Evolutionary conservation across 1,140 invertebrate species (phyloP).

Genomic region (Drosophila subpulchrella): DNA sequence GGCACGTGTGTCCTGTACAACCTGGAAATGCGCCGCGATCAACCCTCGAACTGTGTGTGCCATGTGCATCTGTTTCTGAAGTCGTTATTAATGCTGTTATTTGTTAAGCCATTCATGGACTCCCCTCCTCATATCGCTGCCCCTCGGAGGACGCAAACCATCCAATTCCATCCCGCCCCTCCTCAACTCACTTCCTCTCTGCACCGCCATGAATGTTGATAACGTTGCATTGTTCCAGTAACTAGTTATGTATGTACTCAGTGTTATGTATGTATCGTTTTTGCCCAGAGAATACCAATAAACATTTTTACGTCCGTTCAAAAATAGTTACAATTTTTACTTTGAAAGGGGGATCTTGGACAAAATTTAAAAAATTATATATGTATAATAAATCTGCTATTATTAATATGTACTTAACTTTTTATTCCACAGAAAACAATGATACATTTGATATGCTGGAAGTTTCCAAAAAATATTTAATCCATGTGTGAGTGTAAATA

Average conservation of each 20-base stretch:
- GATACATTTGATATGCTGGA: too few relatives aligned
- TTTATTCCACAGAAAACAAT: too few relatives aligned
- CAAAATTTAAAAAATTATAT: not conserved
- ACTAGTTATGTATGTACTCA: constrained; percentile 65
- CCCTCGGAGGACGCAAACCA: constrained; percentile 6
- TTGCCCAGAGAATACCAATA: constrained; percentile 55
- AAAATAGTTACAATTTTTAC: constrained; percentile 5
- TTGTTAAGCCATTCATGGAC: constrained; percentile 45
- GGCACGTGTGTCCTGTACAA: constrained; percentile 60
- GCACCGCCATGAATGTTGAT: constrained; percentile 43
- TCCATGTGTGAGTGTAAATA: too few relatives aligned
- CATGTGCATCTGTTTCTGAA: constrained; percentile 25
- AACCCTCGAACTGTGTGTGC: constrained; percentile 30
- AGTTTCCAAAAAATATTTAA: too few relatives aligned
- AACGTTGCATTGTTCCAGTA: constrained; percentile 53
- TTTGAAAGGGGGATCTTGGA: not conserved
- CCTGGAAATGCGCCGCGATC: constrained; percentile 45
- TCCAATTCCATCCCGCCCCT: constrained; percentile 13
- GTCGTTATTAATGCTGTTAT: constrained; percentile 46
- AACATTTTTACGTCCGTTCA: constrained; percentile 59
- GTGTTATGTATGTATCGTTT: constrained; percentile 61
- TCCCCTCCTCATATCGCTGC: not conserved
- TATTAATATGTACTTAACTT: too few relatives aligned
- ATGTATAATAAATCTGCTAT: too few relatives aligned
- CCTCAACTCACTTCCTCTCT: not conserved